phyloP scores from a whole-genome alignment of 2,888 invertebrate species.

The Nomada flava region DNA sequence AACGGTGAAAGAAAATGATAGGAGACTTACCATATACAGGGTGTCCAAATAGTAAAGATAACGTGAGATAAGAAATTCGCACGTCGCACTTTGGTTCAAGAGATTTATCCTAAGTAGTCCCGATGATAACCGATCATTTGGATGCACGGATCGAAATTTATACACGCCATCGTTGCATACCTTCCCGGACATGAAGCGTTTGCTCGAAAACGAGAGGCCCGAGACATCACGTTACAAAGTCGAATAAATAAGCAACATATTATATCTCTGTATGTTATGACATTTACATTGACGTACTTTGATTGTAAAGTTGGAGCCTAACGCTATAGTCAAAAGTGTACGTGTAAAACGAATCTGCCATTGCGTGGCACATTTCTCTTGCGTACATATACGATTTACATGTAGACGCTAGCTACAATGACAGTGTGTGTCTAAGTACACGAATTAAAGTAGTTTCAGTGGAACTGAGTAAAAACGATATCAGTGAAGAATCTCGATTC shows the following conservation, averaged over 20 bases:
- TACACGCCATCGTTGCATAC: constrained; percentile 44
- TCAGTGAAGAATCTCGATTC: constrained; percentile 66
- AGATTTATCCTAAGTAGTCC: constrained; percentile 40
- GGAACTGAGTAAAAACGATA: constrained; percentile 63
- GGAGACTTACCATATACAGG: constrained; percentile 71
- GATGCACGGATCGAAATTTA: constrained; percentile 51
- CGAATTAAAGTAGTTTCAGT: constrained; percentile 50
- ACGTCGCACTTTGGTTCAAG: constrained; percentile 51
- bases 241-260: constrained; percentile 63
- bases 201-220: constrained; percentile 39
- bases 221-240: constrained; percentile 39
- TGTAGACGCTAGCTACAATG: constrained; percentile 46
- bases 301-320: constrained; percentile 57
- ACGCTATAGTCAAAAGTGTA: constrained; percentile 47
- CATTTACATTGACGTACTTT: constrained; percentile 56
- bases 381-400: constrained; percentile 49
- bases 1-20: constrained; percentile 61
- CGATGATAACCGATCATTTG: constrained; percentile 38
- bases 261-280: constrained; percentile 45
- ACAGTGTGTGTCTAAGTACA: constrained; percentile 65
- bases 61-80: constrained; percentile 52
- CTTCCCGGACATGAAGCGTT: constrained; percentile 36
- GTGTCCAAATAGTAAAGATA: constrained; percentile 67
- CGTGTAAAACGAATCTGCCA: constrained; percentile 58
- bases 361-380: constrained; percentile 50